These are phyloP conservation scores for Deilephila elpenor DNA, from an alignment of 2,888 invertebrate genomes.

Conservation along the genomic window DNA sequence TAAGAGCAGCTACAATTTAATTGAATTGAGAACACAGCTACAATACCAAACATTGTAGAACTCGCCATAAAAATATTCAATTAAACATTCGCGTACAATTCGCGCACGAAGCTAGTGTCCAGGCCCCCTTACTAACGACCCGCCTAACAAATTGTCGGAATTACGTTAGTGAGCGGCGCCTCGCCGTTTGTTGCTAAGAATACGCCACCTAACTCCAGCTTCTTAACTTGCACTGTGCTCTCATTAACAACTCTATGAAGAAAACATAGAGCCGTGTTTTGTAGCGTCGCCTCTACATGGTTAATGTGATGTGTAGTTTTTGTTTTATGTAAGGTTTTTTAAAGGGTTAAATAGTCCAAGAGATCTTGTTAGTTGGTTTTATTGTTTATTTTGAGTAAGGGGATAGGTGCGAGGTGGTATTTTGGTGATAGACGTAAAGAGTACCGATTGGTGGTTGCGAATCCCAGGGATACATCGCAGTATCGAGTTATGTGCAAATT, in stretches of 20 bases:
- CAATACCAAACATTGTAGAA: too few species aligned
- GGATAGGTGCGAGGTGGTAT: too few species aligned
- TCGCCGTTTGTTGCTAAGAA: conserved; percentile 29
- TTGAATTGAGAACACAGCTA: too few species aligned
- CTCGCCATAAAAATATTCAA: too few species aligned
- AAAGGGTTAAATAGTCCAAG: too few species aligned
- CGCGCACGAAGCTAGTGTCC: not conserved
- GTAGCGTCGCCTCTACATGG: not conserved
- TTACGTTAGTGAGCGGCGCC: conserved; percentile 30
- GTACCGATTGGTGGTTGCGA: too few species aligned
- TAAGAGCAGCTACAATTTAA: too few species aligned
- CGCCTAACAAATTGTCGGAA: conserved; percentile 36
- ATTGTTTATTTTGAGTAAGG: too few species aligned
- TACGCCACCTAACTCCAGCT: conserved; percentile 21
- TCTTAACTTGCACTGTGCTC: conserved; percentile 22
- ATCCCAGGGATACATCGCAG: too few species aligned
- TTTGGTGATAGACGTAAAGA: too few species aligned
- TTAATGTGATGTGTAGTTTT: not conserved
- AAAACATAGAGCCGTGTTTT: not conserved
- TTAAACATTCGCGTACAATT: not conserved
- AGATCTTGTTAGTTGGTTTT: too few species aligned
- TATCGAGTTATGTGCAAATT: too few species aligned
- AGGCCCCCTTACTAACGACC: conserved; percentile 26
- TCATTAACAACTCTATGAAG: conserved; percentile 20
- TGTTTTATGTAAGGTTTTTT: not conserved